These are phyloP conservation scores for Gobio occitaniae DNA, from an alignment of 2,797 vertebrate species.

Conservation along the genomic window DNA sequence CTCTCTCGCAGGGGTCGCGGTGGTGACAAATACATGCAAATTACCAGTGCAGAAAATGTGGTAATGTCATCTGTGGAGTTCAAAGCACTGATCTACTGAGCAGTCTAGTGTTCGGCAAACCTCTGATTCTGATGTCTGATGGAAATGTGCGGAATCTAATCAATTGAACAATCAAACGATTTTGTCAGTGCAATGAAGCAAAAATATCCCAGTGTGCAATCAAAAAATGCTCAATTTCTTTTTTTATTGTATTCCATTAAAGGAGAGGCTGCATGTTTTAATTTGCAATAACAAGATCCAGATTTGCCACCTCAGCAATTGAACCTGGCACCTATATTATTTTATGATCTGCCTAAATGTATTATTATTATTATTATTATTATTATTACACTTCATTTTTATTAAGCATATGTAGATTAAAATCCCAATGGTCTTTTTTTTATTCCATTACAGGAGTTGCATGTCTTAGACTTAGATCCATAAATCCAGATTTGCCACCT, in stretches of 20 bases:
- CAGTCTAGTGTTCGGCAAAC: not conserved
- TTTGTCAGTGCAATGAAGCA: not conserved
- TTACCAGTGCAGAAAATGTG: constrained; percentile 36
- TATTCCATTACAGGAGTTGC: not conserved
- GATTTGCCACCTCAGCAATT: not conserved
- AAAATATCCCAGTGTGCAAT: not conserved
- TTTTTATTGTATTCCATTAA: not conserved
- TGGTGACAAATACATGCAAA: constrained; percentile 60
- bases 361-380: not conserved
- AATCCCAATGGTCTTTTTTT: not conserved
- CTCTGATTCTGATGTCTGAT: not conserved
- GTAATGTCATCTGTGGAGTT: constrained; percentile 16
- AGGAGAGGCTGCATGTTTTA: not conserved
- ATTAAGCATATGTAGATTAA: not conserved
- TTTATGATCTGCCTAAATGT: not conserved
- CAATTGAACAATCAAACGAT: not conserved
- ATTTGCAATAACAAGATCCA: not conserved
- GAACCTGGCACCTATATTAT: not conserved
- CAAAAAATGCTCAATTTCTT: not conserved
- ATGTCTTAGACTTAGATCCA: not conserved
- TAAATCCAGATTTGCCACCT: not conserved
- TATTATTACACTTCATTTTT: not conserved
- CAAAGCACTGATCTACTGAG: constrained; percentile 17
- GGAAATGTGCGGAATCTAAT: constrained; percentile 22
- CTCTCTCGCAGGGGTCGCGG: constrained; percentile 62